Evolutionary conservation across 1,140 invertebrate genomes (phyloP).

Genomic region (Anastatus disparis): DNA sequence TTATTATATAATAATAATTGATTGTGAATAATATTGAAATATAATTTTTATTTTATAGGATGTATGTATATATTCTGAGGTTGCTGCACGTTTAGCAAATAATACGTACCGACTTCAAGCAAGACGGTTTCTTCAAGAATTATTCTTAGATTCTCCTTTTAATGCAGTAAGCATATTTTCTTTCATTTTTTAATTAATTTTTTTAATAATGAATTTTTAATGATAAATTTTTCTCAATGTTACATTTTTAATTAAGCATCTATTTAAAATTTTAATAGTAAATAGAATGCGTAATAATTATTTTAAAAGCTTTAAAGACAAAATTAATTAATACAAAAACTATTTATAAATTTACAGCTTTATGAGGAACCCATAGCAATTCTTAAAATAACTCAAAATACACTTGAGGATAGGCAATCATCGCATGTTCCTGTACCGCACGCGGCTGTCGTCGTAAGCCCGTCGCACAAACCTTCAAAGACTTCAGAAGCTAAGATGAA

Average conservation of each 20-base stretch:
- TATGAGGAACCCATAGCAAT: slow-evolving; percentile 55
- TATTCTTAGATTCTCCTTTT: slow-evolving; percentile 90
- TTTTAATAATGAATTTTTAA: background rate
- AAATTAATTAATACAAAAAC: background rate
- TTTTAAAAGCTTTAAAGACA: background rate
- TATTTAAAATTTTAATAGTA: background rate
- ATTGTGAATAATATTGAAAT: background rate
- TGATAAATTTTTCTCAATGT: background rate
- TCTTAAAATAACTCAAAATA: slow-evolving; percentile 49
- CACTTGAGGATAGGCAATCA: slow-evolving; percentile 38
- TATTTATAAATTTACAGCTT: slow-evolving; percentile 44
- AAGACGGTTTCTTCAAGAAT: slow-evolving; percentile 90
- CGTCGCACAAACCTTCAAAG: slow-evolving; percentile 2
- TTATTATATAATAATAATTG: background rate
- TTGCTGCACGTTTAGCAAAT: slow-evolving; percentile 80
- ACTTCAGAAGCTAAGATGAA: slow-evolving; percentile 54
- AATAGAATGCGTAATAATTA: background rate
- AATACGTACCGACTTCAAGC: slow-evolving; percentile 85
- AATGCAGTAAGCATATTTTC: slow-evolving; percentile 62
- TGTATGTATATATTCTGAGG: slow-evolving; percentile 92
- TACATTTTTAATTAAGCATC: background rate
- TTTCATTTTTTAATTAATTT: background rate
- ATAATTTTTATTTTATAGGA: slow-evolving; percentile 75
- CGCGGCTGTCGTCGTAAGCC: slow-evolving; percentile 7
- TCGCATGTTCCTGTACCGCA: slow-evolving; percentile 41